Evolutionary conservation across 2,113 vertebrate species (phyloP), one percentile per base, ranked within the genome.

Genomic region (Cynocephalus volans): DNA sequence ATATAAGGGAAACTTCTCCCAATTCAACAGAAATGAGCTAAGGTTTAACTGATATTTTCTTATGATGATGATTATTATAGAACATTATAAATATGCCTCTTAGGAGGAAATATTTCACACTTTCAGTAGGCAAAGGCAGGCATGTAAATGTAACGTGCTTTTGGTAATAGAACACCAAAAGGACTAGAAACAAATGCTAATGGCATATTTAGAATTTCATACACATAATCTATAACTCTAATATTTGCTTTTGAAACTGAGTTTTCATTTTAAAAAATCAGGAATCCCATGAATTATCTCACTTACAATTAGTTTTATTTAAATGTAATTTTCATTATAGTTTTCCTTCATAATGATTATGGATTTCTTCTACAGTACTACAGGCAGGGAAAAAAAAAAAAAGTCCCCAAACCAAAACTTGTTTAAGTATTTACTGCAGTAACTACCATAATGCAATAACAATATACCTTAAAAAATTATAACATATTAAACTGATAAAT

Each of bases 181-280:
- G 23, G 9, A 75, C 28, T 80, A 73, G 36, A 93, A 91, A 87
- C 24, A 64, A 96, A 94, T 82, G 67, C 19, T 45, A 95, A 73
- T 7, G 23, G 36, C 9, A 67, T 82, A 72, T 36, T 81, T 87
- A 93, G 45, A 81, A 95, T 70, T 82, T 91, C 80, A 84, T 9
- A 93, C 67, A 87, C 12, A 73, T 65, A 95, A 70, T 58, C 94
- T 93, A 14, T 96, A 96, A 91, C 62, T 87, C 76, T 77, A 93
- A 81, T 75, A 92, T 84, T 72, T 81, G 19, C 56, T 96, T 87
- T 72, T 72, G 24, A 95, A 94, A 87, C 58, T 41, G 33, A 83
- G 50, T 93, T 95, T 90, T 95, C 41, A 94, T 70, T 87, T 81
- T 62, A 73, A 93, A 91, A 85, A 95, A 84, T 91, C 12, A 60